Percentiles rank a stretch among this genome's conserved stretches.
Conservation (phyloP, 2,888 invertebrate species). For the Conomelus anceps region DNA sequence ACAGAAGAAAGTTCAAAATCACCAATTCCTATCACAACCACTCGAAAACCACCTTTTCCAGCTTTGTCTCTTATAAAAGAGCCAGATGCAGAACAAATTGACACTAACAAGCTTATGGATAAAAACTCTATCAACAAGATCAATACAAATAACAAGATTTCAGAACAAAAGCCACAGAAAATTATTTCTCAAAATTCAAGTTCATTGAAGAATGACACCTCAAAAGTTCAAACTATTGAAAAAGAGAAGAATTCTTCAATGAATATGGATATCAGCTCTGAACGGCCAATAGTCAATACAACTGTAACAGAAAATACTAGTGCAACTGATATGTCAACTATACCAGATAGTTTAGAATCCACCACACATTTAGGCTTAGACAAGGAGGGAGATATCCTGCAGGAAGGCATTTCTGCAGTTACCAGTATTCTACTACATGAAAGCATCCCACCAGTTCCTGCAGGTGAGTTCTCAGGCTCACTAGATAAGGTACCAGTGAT, state of each 20-base stretch:
- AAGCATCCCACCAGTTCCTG: constrained; percentile 15
- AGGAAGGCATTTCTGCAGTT: constrained; percentile 35
- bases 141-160: neutral
- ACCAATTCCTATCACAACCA: neutral
- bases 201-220: neutral
- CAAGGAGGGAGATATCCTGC: constrained; percentile 19
- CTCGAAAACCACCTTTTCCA: neutral
- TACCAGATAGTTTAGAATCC: neutral
- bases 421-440: constrained; percentile 33
- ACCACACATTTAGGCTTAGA: constrained; percentile 9
- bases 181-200: constrained; percentile 1
- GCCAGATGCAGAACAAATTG: neutral
- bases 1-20: neutral
- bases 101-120: neutral
- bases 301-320: constrained; percentile 17
- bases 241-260: neutral
- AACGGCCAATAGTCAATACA: neutral
- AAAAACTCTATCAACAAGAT: neutral
- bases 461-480: constrained; percentile 5
- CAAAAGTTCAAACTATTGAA: neutral
- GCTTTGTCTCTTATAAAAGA: neutral
- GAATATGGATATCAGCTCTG: neutral
- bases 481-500: constrained; percentile 19
- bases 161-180: neutral
- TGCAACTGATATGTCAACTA: constrained; percentile 4